Percentiles rank a stretch among this genome's conserved stretches.
Conservation (phyloP, 2,888 invertebrate genomes). For the Cheilosia soror region DNA sequence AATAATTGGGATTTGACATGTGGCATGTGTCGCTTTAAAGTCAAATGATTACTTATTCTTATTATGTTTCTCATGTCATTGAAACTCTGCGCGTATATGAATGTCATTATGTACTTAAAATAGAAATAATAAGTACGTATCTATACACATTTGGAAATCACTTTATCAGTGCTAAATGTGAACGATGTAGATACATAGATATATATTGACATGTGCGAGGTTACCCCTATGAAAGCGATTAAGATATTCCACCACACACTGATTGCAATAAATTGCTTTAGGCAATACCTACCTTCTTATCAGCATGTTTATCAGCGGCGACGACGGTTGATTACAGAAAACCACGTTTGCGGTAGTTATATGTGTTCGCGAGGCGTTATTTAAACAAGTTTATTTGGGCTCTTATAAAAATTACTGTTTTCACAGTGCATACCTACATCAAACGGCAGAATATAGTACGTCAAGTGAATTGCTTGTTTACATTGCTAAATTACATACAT, state of each 20-base stretch:
- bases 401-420: not conserved
- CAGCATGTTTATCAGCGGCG: not conserved
- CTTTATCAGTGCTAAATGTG: too few relatives aligned
- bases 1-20: too few relatives aligned
- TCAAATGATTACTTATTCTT: too few relatives aligned
- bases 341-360: not conserved
- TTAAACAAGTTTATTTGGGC: not conserved
- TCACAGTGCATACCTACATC: not conserved
- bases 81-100: too few relatives aligned
- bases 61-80: too few relatives aligned
- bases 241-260: not conserved
- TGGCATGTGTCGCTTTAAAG: too few relatives aligned
- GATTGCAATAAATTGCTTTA: not conserved
- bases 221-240: too few relatives aligned
- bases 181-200: too few relatives aligned
- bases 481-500: not conserved
- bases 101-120: too few relatives aligned
- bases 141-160: too few relatives aligned
- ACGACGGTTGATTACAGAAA: slow-evolving; percentile 5
- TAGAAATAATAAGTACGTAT: too few relatives aligned
- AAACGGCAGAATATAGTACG: not conserved
- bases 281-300: not conserved
- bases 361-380: not conserved
- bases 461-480: not conserved
- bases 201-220: too few relatives aligned